Conservation (phyloP, 2,113 vertebrate genomes). For the Scytalopus superciliaris region DNA sequence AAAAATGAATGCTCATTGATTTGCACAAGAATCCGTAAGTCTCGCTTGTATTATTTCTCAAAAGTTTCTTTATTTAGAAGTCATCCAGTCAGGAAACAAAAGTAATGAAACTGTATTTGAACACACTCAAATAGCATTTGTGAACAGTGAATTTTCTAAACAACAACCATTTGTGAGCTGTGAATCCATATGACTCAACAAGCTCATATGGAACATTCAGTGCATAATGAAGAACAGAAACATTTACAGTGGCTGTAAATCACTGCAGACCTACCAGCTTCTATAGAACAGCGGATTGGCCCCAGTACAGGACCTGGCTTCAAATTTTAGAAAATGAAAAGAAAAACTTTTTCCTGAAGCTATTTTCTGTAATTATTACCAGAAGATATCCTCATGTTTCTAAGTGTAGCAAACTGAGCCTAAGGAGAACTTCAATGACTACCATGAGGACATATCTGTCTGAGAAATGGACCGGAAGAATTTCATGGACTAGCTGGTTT, state of each 20-base stretch:
- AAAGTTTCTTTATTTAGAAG: not conserved
- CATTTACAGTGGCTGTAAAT: not conserved
- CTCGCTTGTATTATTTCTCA: not conserved
- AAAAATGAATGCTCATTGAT: fast-evolving
- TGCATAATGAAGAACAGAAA: not conserved
- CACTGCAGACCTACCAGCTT: not conserved
- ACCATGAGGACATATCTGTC: not conserved
- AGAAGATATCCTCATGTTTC: not conserved
- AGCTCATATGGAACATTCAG: not conserved
- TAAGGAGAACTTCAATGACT: not conserved
- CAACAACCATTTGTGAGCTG: not conserved
- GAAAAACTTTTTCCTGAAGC: not conserved
- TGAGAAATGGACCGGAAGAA: not conserved
- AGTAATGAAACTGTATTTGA: not conserved
- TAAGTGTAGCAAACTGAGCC: not conserved
- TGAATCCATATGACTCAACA: fast-evolving
- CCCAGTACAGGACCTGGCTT: not conserved
- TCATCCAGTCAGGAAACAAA: not conserved
- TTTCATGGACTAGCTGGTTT: not conserved
- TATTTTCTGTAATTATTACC: not conserved
- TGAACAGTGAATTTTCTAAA: not conserved
- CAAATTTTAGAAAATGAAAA: not conserved
- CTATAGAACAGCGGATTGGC: not conserved
- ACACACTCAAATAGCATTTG: not conserved
- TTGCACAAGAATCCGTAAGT: not conserved